phyloP scores from a whole-genome alignment of 2,888 invertebrate genomes.

The Rotaria socialis region DNA sequence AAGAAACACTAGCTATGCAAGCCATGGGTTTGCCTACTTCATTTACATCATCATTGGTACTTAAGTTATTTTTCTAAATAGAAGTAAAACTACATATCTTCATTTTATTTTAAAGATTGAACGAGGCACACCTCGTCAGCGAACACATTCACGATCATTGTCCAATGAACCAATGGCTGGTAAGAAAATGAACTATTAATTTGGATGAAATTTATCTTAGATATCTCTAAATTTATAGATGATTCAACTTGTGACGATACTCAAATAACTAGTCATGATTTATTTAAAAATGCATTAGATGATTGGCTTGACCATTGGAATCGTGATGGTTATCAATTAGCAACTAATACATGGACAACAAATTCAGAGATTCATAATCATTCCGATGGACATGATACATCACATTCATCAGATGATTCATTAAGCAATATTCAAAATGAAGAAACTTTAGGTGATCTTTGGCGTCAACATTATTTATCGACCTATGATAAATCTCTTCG shows the following conservation, averaged over 20 bases:
- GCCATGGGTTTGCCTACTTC: slow-evolving; percentile 6
- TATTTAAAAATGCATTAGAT: slow-evolving; percentile 9
- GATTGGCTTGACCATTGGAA: slow-evolving; percentile 21
- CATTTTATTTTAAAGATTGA: background rate
- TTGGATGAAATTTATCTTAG: background rate
- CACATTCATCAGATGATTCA: slow-evolving; percentile 15
- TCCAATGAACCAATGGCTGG: background rate
- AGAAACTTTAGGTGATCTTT: background rate
- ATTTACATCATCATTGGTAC: slow-evolving; percentile 29
- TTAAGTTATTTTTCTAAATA: background rate
- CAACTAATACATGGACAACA: slow-evolving; percentile 22
- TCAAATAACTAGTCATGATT: background rate
- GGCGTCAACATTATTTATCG: slow-evolving; percentile 29
- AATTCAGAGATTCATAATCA: background rate
- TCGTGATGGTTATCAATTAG: slow-evolving; percentile 20
- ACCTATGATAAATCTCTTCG: background rate
- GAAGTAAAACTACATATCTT: too few species aligned
- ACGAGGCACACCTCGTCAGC: background rate
- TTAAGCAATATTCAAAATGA: background rate
- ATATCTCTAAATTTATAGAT: background rate
- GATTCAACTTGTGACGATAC: background rate
- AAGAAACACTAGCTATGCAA: slow-evolving; percentile 26
- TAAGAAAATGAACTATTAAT: background rate
- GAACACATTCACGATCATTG: background rate
- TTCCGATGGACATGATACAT: slow-evolving; percentile 17